Base-by-base conservation (phyloP, 2,113 vertebrate genomes). In the Bettongia penicillata region DNA sequence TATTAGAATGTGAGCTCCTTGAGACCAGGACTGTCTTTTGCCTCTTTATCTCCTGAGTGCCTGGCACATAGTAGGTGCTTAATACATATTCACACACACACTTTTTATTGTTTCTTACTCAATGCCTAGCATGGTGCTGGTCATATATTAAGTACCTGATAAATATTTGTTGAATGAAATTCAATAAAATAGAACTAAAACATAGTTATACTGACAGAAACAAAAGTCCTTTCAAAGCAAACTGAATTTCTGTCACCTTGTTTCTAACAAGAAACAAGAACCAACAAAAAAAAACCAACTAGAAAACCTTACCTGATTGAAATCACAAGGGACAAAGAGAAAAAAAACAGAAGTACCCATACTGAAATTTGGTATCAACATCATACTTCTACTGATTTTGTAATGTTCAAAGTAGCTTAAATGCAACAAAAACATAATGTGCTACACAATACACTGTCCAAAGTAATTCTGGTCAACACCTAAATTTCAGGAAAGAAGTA, bases 401-500 rank as follows among this genome's bases (percentile, higher is more conserved):
- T 96, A 96, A 97, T 96, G 95, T 96, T 90, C 93, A 94, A 92
- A 97, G 93, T 51, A 93, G 91, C 96, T 96, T 84, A 97, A 97
- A 97, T 94, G 93, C 95, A 95, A 90, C 93, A 95, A 96, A 95
- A 89, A 77, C 68, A 93, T 97, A 97, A 96, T 92, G 68, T 91
- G 61, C 93, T 51, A 50, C 52, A 22, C 61, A 90, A 91, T 91
- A 94, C 84, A 94, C 51, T 89, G 49, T 93, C 96, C 96, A 90
- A 92, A 98, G 95, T 98, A 94, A 91, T 96, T 96, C 93, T 96
- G 95, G 92, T 93, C 96, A 97, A 97, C 91, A 93, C 93, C 96
- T 97, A 97, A 96, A 97, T 97, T 96, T 98, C 94, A 97, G 94
- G 95, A 51, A 96, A 92, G 97, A 97, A 93, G 94, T 95, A 97